Evolutionary conservation across 1,140 invertebrate genomes (phyloP).

Genomic region (Tetragonula clypearis): DNA sequence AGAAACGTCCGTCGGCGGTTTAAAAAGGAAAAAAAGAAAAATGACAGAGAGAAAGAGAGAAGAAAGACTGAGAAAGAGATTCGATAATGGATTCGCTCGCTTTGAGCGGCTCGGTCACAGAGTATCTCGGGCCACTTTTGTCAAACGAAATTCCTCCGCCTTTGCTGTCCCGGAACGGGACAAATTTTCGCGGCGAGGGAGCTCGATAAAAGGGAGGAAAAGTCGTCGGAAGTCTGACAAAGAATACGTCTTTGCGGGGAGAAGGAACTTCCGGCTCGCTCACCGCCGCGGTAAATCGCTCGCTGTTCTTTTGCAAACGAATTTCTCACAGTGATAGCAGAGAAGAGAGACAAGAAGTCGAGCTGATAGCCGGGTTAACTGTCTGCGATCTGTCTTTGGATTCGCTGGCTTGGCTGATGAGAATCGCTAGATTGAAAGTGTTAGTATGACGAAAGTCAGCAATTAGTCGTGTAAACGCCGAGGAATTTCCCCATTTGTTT

Average conservation of each 20-base stretch:
- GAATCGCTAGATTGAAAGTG: background rate
- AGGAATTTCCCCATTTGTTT: no score
- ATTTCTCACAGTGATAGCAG: background rate
- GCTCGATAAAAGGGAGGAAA: constrained; percentile 45
- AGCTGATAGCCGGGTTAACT: constrained; percentile 12
- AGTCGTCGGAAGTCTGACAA: constrained; percentile 39
- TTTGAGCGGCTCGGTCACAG: background rate
- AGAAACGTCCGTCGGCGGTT: background rate
- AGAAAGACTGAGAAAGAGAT: background rate
- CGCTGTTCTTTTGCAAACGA: constrained; percentile 29
- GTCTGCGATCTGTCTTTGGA: background rate
- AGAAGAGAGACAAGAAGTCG: background rate
- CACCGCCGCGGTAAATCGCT: constrained; percentile 32
- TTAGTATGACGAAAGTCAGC: background rate
- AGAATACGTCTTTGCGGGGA: constrained; percentile 3
- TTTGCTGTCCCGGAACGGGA: constrained; percentile 1
- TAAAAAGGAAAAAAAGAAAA: no score
- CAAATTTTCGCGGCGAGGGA: constrained; percentile 19
- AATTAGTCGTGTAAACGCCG: no score
- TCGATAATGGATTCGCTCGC: constrained; percentile 30
- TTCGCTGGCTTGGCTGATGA: background rate
- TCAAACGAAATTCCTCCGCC: constrained; percentile 11
- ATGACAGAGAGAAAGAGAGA: no score
- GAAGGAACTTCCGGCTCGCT: constrained; percentile 31
- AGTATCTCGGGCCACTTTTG: background rate